Evolutionary conservation across 35 echinoderm and acorn worm species (phyloP), one percentile per base, ranked within the genome.

Genomic region (Lytechinus variegatus): DNA sequence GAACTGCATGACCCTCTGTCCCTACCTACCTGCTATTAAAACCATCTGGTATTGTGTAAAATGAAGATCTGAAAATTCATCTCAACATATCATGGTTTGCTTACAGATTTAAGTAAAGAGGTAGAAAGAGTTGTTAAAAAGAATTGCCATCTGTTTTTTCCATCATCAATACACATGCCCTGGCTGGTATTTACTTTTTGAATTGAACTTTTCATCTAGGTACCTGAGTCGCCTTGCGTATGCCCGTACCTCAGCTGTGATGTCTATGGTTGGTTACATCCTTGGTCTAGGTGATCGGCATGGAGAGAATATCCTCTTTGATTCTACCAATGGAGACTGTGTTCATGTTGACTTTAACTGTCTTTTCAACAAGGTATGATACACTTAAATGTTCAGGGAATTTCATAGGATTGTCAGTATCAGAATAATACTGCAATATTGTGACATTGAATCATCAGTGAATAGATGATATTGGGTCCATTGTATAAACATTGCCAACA

Each of bases 281-380:
- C 95, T 99, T 86, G 98, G 98, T 57, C 97, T 99, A 12, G 98
- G 98, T 89, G 98, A 99, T 94, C 95, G 98, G n/a, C 98, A 99
- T 96, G 98, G 98, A 56, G 98, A 99, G 89, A 99, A 99, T 55
- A 99, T 99, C 61, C 95, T 99, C 11, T 95, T 97, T 71, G 97
- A 97, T 86, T 99, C 98, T 4, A 99, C 96, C 60, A 99, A 87
- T 52, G 98, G 98, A 8, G 98, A 99, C 86, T 97, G 97, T 95
- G 97, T 99, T 5, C 98, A 99, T 97, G 98, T 99, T 10, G 98
- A 99, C 87, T 99, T 99, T 95, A 99, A 99, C 97, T 99, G 98
- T 91, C 95, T 99, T 14, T 99, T 99, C 92, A 99, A 99, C 95
- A 99, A 99, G 94, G 98, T 99, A 96, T 60, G 27, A 90, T 6